phyloP scores from a whole-genome alignment of 92 coral and sea anemone genomes.

The Zoanthus solanderi region DNA sequence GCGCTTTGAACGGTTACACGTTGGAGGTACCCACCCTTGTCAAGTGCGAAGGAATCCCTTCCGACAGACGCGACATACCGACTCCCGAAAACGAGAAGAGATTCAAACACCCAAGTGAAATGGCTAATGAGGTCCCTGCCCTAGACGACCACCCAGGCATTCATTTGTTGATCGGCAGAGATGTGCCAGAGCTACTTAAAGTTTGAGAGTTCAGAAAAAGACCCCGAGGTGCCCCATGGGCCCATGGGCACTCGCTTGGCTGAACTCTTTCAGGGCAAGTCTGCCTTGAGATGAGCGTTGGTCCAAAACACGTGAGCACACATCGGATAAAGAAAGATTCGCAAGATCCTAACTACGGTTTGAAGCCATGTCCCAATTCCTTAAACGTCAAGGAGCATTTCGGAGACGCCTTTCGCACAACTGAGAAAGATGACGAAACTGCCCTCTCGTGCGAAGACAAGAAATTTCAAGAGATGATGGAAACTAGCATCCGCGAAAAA shows the following conservation, averaged over 20 bases:
- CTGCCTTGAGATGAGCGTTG: conserved; percentile 27
- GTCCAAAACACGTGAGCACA: conserved; percentile 19
- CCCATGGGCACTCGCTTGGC: conserved; percentile 49
- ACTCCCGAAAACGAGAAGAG: conserved; percentile 57
- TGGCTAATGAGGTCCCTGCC: conserved; percentile 56
- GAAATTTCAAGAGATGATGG: conserved; percentile 47
- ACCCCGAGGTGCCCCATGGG: conserved; percentile 65
- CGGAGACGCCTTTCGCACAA: conserved; percentile 48
- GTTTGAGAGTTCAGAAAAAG: conserved; percentile 60
- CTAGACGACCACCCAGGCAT: conserved; percentile 46
- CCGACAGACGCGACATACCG: conserved; percentile 44
- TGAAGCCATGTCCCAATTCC: conserved; percentile 41
- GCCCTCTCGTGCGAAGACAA: conserved; percentile 45
- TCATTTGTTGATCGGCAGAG: conserved; percentile 57
- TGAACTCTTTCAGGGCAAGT: conserved; percentile 46
- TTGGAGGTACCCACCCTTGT: conserved; percentile 45
- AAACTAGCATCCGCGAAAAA: conserved; percentile 40
- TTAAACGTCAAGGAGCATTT: conserved; percentile 28
- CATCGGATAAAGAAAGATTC: neutral
- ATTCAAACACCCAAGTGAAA: conserved; percentile 36
- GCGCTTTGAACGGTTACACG: conserved; percentile 20
- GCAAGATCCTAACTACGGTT: neutral
- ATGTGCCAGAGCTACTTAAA: conserved; percentile 56
- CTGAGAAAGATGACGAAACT: conserved; percentile 36
- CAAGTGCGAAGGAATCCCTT: conserved; percentile 53